Conservation (phyloP, 1,140 invertebrate genomes). For the Coelopa frigida region DNA sequence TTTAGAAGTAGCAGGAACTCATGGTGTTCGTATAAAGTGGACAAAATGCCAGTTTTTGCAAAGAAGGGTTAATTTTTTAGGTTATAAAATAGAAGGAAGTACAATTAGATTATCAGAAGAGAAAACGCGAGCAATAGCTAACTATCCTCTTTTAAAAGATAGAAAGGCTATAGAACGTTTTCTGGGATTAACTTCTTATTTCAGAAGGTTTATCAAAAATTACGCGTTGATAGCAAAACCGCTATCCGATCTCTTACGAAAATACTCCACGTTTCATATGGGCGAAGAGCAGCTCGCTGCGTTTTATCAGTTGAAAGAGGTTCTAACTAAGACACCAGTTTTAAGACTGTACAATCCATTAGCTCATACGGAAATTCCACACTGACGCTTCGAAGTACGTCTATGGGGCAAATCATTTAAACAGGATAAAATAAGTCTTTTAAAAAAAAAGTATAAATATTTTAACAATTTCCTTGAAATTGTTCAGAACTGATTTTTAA, state of each 20-base stretch:
- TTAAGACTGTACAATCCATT: constrained; percentile 19
- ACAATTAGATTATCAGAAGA: constrained; percentile 20
- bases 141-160: constrained; percentile 26
- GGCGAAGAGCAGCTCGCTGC: background rate
- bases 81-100: constrained; percentile 24
- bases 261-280: constrained; percentile 11
- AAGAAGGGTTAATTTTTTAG: constrained; percentile 38
- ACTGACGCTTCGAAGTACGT: too few relatives aligned
- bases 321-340: constrained; percentile 31
- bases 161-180: constrained; percentile 29
- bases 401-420: too few relatives aligned
- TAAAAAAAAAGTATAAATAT: too few relatives aligned
- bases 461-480: too few relatives aligned
- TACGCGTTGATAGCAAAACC: constrained; percentile 26
- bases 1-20: constrained; percentile 28
- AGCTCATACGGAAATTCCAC: background rate
- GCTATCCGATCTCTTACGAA: constrained; percentile 12
- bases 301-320: constrained; percentile 2
- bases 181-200: constrained; percentile 20
- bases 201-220: constrained; percentile 27
- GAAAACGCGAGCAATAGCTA: constrained; percentile 8
- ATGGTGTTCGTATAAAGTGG: constrained; percentile 44
- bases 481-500: too few relatives aligned
- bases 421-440: too few relatives aligned
- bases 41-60: constrained; percentile 43